Evolutionary conservation across 1,140 invertebrate genomes (phyloP), one percentile per base, ranked within the genome.

Genomic region (Zaprionus camerounensis): DNA sequence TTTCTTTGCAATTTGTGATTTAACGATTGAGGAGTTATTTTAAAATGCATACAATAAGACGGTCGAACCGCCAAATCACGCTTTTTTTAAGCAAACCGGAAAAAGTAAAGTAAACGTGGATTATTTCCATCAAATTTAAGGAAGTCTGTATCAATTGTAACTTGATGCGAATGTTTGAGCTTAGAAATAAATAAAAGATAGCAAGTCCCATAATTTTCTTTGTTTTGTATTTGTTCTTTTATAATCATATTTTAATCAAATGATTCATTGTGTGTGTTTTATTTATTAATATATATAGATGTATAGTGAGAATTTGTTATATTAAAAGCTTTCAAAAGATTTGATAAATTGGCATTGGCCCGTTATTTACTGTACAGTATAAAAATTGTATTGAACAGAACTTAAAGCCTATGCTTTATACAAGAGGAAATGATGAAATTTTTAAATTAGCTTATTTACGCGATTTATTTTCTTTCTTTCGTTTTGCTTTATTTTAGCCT

Each of bases 251-350:
- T 61, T 66, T 72, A 66, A 34, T 58, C 20, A 55, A 34, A 46
- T 66, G 65, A 51, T 72, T 51, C 62, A 72, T 49, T 66, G 28
- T 71, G 56, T 58, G 0, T 58, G 55, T 58, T 58, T 34, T 34
- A 17, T 7, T 76, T 20, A 76, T 46, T 63, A 34, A 76, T 49
- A 63, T 36, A 44, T 44, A 78, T 78, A n/a, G n/a, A 85, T 80
- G 81, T 79, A 82, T 81, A 90, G 81, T 88, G 84, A 88, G 84
- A 88, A 88, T 88, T 82, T 51, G 41, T 76, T 74, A 53, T 69
- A 81, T 90, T 90, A 83, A 88, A 88, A 90, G 85, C 85, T 90
- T 88, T 88, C 56, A 73, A 78, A 77, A 73, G 67, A 86, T 73
- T 78, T 53, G 44, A 44, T 71, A 44, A 65, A 58, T 73, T 68